A percentile compares a stretch with the other conserved stretches of the same genome.
Evolutionary conservation across 2,113 vertebrate genomes (phyloP).

Genomic region (Paraplagusia blochii): DNA sequence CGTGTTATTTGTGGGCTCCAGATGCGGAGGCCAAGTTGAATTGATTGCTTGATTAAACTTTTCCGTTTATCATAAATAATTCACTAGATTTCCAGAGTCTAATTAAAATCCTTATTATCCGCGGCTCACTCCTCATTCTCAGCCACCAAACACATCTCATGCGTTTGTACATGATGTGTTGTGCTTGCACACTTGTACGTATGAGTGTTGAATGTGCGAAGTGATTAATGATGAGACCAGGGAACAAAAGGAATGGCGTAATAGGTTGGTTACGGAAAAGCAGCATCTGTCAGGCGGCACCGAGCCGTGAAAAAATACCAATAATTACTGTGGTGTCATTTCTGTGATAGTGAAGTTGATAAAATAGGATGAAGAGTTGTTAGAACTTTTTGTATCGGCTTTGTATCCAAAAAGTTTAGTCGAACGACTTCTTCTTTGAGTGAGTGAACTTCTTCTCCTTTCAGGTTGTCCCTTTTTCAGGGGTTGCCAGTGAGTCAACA

Average conservation of each 20-base stretch:
- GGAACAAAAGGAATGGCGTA: not conserved
- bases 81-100: conserved; percentile 45
- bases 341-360: too few species aligned
- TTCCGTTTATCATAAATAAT: conserved; percentile 57
- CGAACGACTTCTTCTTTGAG: too few species aligned
- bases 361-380: too few species aligned
- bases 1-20: conserved; percentile 28
- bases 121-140: conserved; percentile 20
- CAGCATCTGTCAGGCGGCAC: too few species aligned
- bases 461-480: too few species aligned
- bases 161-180: not conserved
- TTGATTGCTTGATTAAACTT: conserved; percentile 55
- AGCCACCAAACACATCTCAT: conserved; percentile 6
- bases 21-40: conserved; percentile 23
- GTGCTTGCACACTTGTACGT: not conserved
- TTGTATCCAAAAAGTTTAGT: too few species aligned
- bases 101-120: conserved; percentile 62
- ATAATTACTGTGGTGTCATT: too few species aligned
- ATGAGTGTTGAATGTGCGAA: not conserved
- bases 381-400: too few species aligned
- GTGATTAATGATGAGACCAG: conserved; percentile 37
- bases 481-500: too few species aligned
- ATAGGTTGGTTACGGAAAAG: too few species aligned
- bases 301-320: too few species aligned
- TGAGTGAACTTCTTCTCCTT: too few species aligned